These are phyloP conservation scores for Bambusicola thoracicus DNA, from an alignment of 2,113 vertebrate genomes.

Conservation along the genomic window DNA sequence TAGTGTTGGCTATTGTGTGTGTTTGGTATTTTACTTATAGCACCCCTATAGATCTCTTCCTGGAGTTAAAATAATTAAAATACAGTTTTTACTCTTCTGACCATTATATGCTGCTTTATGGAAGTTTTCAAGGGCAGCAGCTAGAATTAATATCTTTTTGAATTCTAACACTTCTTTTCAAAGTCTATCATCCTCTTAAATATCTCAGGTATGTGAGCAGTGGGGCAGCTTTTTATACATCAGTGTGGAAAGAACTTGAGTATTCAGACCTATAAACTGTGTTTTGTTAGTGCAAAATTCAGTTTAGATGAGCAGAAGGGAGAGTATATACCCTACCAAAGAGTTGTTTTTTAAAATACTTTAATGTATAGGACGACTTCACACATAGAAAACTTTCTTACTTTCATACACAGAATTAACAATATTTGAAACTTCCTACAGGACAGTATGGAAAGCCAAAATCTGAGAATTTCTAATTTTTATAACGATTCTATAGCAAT, in stretches of 20 bases:
- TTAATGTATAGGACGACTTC: too few species aligned
- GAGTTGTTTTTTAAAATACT: background rate
- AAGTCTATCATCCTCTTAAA: background rate
- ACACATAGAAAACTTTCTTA: background rate
- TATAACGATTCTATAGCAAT: background rate
- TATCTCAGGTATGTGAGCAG: background rate
- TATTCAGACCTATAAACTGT: background rate
- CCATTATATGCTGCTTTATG: background rate
- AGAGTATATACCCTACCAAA: rapidly evolving
- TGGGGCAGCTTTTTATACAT: background rate
- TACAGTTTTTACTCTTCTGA: background rate
- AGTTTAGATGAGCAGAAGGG: background rate
- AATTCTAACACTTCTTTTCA: background rate
- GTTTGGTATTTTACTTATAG: too few species aligned
- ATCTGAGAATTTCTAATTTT: background rate
- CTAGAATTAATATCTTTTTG: background rate
- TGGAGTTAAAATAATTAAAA: background rate
- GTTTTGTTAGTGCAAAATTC: background rate
- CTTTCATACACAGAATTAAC: background rate
- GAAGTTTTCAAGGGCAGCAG: background rate
- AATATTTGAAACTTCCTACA: background rate
- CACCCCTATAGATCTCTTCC: background rate
- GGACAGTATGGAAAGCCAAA: background rate
- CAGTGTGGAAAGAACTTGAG: background rate
- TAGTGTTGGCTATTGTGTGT: too few species aligned